A percentile compares a stretch with the other conserved stretches of the same genome.
phyloP scores from a whole-genome alignment of 2,113 vertebrate species.

The Jacana jacana region DNA sequence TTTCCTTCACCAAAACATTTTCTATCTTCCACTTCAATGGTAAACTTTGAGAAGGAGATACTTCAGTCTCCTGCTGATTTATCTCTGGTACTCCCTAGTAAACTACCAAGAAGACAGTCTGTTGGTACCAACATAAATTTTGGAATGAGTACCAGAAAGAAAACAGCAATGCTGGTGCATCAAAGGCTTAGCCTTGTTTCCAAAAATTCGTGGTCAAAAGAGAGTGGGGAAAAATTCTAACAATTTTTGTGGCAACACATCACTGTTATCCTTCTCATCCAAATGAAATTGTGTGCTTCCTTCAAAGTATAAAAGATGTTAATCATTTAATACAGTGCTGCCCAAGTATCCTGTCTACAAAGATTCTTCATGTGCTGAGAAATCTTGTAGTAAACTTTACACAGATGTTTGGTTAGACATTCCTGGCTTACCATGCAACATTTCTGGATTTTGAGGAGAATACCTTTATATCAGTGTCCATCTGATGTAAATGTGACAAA shows the following conservation, averaged over 20 bases:
- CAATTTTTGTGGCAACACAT: neutral
- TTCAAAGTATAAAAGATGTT: neutral
- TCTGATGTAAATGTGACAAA: neutral
- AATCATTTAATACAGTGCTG: neutral
- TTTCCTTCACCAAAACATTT: neutral
- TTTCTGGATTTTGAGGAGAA: neutral
- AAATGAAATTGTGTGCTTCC: neutral
- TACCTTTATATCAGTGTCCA: neutral
- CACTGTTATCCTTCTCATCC: neutral
- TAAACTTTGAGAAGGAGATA: neutral
- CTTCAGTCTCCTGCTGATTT: neutral
- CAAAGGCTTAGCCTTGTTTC: neutral
- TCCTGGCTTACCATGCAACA: neutral
- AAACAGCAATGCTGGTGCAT: neutral
- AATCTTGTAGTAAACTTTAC: neutral
- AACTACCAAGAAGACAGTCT: neutral
- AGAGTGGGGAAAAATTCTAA: neutral
- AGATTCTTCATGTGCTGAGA: neutral
- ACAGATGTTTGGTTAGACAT: neutral
- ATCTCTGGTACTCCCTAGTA: neutral
- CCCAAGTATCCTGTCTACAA: neutral
- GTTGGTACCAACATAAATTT: neutral
- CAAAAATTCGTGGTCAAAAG: neutral
- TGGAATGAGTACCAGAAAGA: neutral
- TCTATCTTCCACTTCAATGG: neutral